Evolutionary conservation across 2,113 vertebrate species (phyloP).

Genomic region (Trochalopteron elliotii): DNA sequence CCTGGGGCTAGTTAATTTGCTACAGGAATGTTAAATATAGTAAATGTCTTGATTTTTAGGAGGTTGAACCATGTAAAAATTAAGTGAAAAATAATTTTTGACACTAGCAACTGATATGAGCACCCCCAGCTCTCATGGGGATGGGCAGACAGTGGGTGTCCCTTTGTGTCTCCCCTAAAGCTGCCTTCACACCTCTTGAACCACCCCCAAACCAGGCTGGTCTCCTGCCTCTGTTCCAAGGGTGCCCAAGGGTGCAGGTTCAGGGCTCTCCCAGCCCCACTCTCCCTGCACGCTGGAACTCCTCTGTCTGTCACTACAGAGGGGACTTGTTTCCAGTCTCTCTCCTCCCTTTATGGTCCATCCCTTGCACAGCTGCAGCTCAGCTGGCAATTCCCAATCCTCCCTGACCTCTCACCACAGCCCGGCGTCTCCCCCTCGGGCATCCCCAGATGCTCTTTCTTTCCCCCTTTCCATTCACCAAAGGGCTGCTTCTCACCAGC

Average conservation of each 20-base stretch:
- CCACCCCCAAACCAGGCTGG: neutral
- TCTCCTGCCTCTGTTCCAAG: neutral
- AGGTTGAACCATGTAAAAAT: neutral
- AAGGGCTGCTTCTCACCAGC: neutral
- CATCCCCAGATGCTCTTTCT: slow-evolving; percentile 4
- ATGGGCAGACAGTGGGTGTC: neutral
- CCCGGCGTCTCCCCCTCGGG: neutral
- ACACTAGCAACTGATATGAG: neutral
- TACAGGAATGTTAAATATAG: neutral
- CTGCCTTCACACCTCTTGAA: neutral
- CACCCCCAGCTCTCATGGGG: neutral
- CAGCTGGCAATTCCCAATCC: neutral
- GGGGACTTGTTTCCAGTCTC: neutral
- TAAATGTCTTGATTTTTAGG: neutral
- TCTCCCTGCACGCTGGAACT: neutral
- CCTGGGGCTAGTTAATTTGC: neutral
- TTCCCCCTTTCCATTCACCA: neutral
- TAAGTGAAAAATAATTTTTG: neutral
- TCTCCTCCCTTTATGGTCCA: neutral
- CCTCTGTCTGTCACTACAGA: accelerated
- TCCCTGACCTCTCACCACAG: neutral
- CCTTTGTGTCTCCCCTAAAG: neutral
- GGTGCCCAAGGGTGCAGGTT: neutral
- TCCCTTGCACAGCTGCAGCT: neutral
- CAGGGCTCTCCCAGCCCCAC: accelerated